Evolutionary conservation across 1,140 invertebrate genomes (phyloP).

Genomic region (Hycleus phaleratus): DNA sequence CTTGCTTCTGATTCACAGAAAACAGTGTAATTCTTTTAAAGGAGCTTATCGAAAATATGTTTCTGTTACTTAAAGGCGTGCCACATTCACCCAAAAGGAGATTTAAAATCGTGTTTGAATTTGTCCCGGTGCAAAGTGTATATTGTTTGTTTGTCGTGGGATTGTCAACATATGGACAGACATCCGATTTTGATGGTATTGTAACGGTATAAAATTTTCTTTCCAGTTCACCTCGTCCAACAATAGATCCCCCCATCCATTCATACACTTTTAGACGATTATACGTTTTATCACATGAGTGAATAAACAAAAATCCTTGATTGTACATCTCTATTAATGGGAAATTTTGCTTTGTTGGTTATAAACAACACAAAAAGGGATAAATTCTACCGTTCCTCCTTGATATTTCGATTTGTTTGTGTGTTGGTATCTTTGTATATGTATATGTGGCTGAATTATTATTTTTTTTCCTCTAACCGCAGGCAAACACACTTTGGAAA

Average conservation of each 20-base stretch:
- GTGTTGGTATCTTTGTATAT: too few relatives aligned
- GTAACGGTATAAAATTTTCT: not conserved
- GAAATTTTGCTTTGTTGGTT: too few relatives aligned
- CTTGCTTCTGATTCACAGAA: too few relatives aligned
- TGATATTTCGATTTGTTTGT: too few relatives aligned
- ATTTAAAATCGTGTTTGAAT: slow-evolving; percentile 10
- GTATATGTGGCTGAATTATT: slow-evolving; percentile 2
- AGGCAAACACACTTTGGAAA: slow-evolving; percentile 17
- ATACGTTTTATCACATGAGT: slow-evolving; percentile 22
- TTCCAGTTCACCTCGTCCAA: slow-evolving; percentile 27
- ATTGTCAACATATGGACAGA: slow-evolving; percentile 7
- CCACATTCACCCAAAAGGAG: slow-evolving; percentile 7
- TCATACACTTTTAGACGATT: slow-evolving; percentile 18
- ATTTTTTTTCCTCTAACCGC: not conserved
- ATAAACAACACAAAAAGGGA: too few relatives aligned
- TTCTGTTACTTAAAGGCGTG: slow-evolving; percentile 17
- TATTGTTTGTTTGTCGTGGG: slow-evolving; percentile 16
- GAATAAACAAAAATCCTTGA: slow-evolving; percentile 7
- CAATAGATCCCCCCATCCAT: slow-evolving; percentile 23
- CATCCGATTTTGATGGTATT: slow-evolving; percentile 15
- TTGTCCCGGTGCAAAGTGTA: not conserved
- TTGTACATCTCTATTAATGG: too few relatives aligned
- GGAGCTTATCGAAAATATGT: slow-evolving; percentile 35
- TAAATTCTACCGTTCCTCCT: too few relatives aligned
- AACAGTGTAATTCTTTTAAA: slow-evolving; percentile 30